A percentile compares a stretch with the other conserved stretches of the same genome.
These are phyloP conservation scores for Drosophila takahashii DNA, from an alignment of 1,140 invertebrate species.

Conservation along the genomic window DNA sequence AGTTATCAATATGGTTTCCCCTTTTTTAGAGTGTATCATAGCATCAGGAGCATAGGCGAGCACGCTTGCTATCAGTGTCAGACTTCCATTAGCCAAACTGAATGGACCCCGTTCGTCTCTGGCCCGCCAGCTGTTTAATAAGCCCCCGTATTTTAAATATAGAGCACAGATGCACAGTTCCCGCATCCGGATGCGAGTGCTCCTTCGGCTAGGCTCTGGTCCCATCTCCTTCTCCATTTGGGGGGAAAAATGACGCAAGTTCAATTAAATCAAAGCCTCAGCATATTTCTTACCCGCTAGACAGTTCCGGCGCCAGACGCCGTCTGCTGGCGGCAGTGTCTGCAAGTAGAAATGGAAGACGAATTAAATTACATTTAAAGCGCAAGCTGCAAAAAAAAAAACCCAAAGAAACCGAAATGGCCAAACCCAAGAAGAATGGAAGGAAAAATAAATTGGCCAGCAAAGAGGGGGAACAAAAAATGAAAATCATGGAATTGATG, in stretches of 20 bases:
- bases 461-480: conserved; percentile 23
- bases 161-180: conserved; percentile 62
- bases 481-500: conserved; percentile 45
- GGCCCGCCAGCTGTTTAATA: conserved; percentile 58
- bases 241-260: conserved; percentile 52
- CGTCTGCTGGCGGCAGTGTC: conserved; percentile 74
- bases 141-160: conserved; percentile 71
- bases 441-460: conserved; percentile 44
- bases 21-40: conserved; percentile 6
- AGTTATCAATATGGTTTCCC: neutral
- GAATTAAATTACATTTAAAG: conserved; percentile 84
- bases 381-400: conserved; percentile 35
- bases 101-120: neutral
- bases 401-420: neutral
- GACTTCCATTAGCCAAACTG: conserved; percentile 52
- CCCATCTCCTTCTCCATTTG: neutral
- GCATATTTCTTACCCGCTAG: conserved; percentile 82
- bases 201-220: neutral
- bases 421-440: conserved; percentile 27
- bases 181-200: neutral
- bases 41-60: neutral
- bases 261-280: conserved; percentile 79
- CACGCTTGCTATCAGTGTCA: conserved; percentile 32
- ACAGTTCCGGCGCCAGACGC: conserved; percentile 81
- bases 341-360: conserved; percentile 74